Evolutionary conservation across 1,140 invertebrate species (phyloP).

Genomic region (Sarcophaga peregrina): DNA sequence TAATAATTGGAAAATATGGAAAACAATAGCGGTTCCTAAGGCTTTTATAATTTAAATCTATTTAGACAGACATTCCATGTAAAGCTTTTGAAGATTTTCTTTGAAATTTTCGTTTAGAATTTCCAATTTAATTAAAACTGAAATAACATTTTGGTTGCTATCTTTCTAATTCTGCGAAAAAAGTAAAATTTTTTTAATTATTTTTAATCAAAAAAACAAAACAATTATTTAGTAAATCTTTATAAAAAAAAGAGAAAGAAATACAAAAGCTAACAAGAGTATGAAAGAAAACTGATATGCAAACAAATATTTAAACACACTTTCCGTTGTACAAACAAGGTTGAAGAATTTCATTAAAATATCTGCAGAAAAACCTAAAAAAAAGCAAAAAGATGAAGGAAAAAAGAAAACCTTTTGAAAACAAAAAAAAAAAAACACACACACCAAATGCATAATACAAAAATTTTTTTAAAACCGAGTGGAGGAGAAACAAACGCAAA

Average conservation of each 20-base stretch:
- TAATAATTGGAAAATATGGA: no score
- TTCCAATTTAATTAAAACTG: neutral
- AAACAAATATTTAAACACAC: neutral
- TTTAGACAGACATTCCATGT: no score
- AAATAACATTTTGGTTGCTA: neutral
- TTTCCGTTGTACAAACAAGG: neutral
- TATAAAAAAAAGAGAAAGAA: neutral
- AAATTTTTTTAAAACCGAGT: no score
- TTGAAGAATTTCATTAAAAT: constrained; percentile 7
- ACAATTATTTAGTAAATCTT: neutral
- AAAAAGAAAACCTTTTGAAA: neutral
- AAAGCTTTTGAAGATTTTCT: no score
- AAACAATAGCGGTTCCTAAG: no score
- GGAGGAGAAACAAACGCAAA: no score
- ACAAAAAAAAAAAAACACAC: neutral
- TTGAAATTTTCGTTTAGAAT: neutral
- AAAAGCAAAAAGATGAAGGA: neutral
- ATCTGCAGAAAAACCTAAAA: neutral
- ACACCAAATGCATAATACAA: no score
- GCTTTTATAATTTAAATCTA: no score
- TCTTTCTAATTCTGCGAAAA: neutral
- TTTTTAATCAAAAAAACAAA: neutral
- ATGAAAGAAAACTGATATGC: neutral
- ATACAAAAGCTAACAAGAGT: neutral
- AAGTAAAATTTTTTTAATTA: neutral